phyloP scores from a whole-genome alignment of 2,113 vertebrate species.

The Pluvialis apricaria region DNA sequence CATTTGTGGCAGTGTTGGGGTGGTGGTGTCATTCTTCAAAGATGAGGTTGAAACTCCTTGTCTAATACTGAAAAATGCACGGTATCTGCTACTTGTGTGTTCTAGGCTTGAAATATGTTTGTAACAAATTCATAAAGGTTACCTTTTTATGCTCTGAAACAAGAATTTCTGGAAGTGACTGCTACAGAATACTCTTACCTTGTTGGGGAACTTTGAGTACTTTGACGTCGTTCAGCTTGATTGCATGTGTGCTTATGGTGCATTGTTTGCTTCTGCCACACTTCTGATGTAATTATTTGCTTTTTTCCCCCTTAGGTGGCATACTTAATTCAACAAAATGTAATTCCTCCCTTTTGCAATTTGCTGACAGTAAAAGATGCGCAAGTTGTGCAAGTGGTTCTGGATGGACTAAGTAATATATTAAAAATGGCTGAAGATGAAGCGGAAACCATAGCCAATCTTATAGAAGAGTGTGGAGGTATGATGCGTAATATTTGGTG shows the following conservation, averaged over 20 bases:
- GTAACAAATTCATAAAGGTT: background rate
- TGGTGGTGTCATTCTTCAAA: background rate
- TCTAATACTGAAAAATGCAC: background rate
- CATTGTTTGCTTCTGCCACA: background rate
- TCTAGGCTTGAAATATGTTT: background rate
- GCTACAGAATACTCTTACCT: background rate
- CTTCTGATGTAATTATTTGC: background rate
- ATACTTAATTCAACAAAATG: slow-evolving; percentile 96
- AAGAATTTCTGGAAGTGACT: background rate
- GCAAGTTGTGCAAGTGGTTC: slow-evolving; percentile 97
- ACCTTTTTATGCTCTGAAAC: background rate
- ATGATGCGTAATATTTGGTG: background rate
- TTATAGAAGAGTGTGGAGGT: slow-evolving; percentile 99
- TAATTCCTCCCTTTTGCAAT: slow-evolving; percentile 98
- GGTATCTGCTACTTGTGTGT: background rate
- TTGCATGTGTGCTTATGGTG: background rate
- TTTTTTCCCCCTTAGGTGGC: slow-evolving; percentile 81
- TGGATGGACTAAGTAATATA: slow-evolving; percentile 99
- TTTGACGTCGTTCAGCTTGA: background rate
- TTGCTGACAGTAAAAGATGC: slow-evolving; percentile 97
- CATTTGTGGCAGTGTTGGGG: background rate
- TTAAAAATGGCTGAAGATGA: slow-evolving; percentile 99
- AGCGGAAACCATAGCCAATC: slow-evolving; percentile 95
- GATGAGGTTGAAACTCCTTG: background rate
- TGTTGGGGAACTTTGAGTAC: accelerated